Base-by-base conservation (phyloP, 2,888 invertebrate species). In the Cotesia congregata region DNA sequence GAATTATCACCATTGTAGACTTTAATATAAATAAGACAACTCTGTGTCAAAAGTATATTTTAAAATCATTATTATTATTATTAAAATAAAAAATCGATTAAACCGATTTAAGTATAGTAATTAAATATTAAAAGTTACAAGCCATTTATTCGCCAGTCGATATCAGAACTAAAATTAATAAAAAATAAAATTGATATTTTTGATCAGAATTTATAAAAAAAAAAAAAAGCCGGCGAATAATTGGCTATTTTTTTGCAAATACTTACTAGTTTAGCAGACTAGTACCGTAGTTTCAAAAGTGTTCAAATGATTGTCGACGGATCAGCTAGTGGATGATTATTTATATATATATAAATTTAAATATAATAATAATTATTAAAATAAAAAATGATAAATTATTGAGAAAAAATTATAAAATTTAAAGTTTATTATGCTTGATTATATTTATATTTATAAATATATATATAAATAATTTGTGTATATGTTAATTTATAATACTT, bases 1-100 rank as follows among this genome's bases (percentile, higher is more conserved):
- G 89, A 89, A 80, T 79, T 89, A 75, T 88, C 88, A 78, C 85
- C 88, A 67, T 84, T 86, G 76, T 86, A 86, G 80, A 78, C 76
- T 12, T 71, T 80, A 30, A 50, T 50, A 50, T 12, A 50, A 50
- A 50, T 50, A 50, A 50, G 50, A 50, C 12, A 30, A 50, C 50
- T 62, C n/a, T 6, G 39, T 61, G 60, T 60, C 38, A 38, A 30
- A 30, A 30, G 30, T 30, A 30, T 30, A 30, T 30, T 30, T 30
- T 30, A 30, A 30, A 30, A 30, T 30, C 30, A 30, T 30, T 30
- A 30, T 30, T 30, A 30, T 30, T 30, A 30, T 30, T 30, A 30
- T 30, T 30, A 30, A 30, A 30, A 15, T 30, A n/a, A 9, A n/a
- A 65, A 67, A 75, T 74, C 74, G 74, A 69, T 74, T 74, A 64